These are phyloP conservation scores for Heteractis magnifica DNA, from an alignment of 92 coral and sea anemone genomes.

Conservation along the genomic window DNA sequence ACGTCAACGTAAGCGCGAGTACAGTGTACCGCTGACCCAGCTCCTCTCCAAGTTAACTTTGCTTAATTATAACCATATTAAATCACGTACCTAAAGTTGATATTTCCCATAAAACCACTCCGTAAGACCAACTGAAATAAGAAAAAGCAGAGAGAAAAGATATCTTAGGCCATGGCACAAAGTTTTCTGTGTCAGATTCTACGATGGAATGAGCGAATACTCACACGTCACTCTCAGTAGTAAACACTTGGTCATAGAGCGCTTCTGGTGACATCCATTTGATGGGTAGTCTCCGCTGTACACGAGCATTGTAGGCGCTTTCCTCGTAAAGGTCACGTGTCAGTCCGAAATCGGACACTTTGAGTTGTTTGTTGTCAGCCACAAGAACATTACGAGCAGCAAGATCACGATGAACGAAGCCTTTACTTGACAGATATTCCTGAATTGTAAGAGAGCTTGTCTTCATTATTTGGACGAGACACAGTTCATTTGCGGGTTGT, in stretches of 20 bases:
- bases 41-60: too few relatives aligned
- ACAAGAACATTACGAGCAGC: slow-evolving; percentile 60
- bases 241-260: slow-evolving; percentile 48
- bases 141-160: background rate
- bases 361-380: slow-evolving; percentile 49
- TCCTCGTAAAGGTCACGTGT: slow-evolving; percentile 49
- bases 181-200: background rate
- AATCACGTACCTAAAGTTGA: slow-evolving; percentile 39
- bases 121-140: slow-evolving; percentile 51
- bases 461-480: too few relatives aligned
- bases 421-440: slow-evolving; percentile 48
- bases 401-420: slow-evolving; percentile 55
- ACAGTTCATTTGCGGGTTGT: too few relatives aligned
- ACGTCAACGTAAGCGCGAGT: too few relatives aligned
- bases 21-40: too few relatives aligned
- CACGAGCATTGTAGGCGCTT: slow-evolving; percentile 39
- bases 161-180: background rate
- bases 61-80: too few relatives aligned
- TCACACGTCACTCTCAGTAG: slow-evolving; percentile 50
- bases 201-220: background rate
- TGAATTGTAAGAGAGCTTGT: background rate
- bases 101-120: slow-evolving; percentile 49
- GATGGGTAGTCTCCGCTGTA: slow-evolving; percentile 44
- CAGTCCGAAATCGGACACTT: slow-evolving; percentile 54
- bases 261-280: slow-evolving; percentile 70